Conservation (phyloP, 2,113 vertebrate genomes). For the Charadrius vociferus region DNA sequence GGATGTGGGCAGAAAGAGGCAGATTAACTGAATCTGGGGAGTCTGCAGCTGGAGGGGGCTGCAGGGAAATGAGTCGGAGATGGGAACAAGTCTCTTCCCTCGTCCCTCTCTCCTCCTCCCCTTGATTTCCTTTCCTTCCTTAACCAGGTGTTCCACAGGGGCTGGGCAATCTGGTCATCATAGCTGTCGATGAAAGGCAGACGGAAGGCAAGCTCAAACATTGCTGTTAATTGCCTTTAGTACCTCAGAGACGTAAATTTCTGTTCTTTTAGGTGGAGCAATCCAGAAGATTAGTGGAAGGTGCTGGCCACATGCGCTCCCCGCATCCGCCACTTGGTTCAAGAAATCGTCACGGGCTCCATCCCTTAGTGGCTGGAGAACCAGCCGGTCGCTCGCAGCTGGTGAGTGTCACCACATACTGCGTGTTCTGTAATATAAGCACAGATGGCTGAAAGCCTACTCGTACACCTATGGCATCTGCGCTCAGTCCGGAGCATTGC, state of each 20-base stretch:
- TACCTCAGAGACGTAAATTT: not conserved
- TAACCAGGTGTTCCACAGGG: rapidly evolving
- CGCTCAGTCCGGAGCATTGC: not conserved
- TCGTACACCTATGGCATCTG: rapidly evolving
- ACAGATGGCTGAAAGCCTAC: rapidly evolving
- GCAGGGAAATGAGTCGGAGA: not conserved
- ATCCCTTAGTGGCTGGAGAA: slow-evolving; percentile 65
- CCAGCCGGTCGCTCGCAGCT: slow-evolving; percentile 67
- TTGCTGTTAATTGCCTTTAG: not conserved
- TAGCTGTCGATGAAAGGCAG: not conserved
- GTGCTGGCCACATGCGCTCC: slow-evolving; percentile 53
- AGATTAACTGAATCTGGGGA: not conserved
- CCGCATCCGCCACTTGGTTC: slow-evolving; percentile 81
- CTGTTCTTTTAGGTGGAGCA: slow-evolving; percentile 76
- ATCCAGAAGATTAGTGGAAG: slow-evolving; percentile 71
- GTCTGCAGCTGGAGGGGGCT: not conserved
- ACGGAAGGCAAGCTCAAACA: not conserved
- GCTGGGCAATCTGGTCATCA: not conserved
- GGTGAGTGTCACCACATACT: slow-evolving; percentile 71
- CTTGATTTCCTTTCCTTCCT: not conserved
- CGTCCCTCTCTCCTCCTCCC: not conserved
- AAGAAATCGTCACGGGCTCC: slow-evolving; percentile 43
- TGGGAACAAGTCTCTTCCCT: not conserved
- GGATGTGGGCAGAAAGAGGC: not conserved
- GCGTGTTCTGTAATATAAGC: rapidly evolving